These are phyloP conservation scores for Parauchenoglanis punctatus DNA, from an alignment of 2,797 vertebrate species.

Conservation along the genomic window DNA sequence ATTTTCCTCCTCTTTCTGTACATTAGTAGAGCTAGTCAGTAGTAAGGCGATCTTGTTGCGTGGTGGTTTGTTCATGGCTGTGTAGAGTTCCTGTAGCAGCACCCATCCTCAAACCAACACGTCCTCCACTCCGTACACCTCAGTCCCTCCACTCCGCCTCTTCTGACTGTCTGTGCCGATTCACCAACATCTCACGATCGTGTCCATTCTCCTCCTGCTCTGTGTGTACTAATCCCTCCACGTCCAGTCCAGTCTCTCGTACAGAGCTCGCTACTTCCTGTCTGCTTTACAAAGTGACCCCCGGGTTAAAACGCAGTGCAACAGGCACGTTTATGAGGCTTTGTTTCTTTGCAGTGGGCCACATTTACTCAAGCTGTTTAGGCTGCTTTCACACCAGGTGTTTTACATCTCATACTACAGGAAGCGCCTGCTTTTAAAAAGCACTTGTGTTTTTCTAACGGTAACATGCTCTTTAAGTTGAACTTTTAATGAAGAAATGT, in stretches of 20 bases:
- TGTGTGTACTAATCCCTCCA: conserved; percentile 71
- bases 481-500: not conserved
- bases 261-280: conserved; percentile 65
- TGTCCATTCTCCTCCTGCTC: conserved; percentile 80
- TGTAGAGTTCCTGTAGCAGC: conserved; percentile 42
- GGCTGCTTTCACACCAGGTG: not conserved
- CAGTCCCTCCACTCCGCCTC: conserved; percentile 34
- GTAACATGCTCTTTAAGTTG: not conserved
- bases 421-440: not conserved
- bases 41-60: conserved; percentile 57
- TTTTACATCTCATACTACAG: not conserved
- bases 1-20: conserved; percentile 13
- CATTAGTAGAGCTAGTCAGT: conserved; percentile 27
- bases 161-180: conserved; percentile 32
- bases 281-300: conserved; percentile 38
- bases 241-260: conserved; percentile 54
- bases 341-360: not conserved
- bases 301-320: conserved; percentile 30
- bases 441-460: not conserved
- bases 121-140: conserved; percentile 7
- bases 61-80: conserved; percentile 57
- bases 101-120: conserved; percentile 19
- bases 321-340: not conserved
- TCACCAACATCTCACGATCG: conserved; percentile 72
- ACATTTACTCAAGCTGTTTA: not conserved